Evolutionary conservation across 1,140 invertebrate genomes (phyloP).

Genomic region (Zaprionus capensis): DNA sequence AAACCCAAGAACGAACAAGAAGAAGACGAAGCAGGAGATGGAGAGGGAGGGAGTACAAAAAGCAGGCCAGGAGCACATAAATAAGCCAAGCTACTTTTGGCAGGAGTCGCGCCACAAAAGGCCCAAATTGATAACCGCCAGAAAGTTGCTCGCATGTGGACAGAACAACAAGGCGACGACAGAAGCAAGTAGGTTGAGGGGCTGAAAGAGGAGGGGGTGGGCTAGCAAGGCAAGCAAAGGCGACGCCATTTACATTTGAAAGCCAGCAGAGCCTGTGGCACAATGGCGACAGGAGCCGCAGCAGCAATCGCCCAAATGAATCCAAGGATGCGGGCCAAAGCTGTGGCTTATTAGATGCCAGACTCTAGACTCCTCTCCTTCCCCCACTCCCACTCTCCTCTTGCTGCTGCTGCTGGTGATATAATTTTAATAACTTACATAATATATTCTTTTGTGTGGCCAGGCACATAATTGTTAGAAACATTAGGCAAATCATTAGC

Average conservation of each 20-base stretch:
- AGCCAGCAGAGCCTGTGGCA: slow-evolving; percentile 57
- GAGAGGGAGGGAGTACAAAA: slow-evolving; percentile 25
- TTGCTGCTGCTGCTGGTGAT: slow-evolving; percentile 63
- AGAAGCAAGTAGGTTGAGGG: not conserved
- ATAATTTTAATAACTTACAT: slow-evolving; percentile 82
- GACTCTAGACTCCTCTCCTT: not conserved
- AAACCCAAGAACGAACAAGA: slow-evolving; percentile 38
- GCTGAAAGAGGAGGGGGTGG: not conserved
- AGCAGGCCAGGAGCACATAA: slow-evolving; percentile 67
- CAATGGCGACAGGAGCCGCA: slow-evolving; percentile 33
- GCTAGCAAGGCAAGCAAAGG: slow-evolving; percentile 29
- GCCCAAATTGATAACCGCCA: slow-evolving; percentile 78
- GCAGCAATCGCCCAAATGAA: slow-evolving; percentile 21
- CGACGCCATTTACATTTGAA: slow-evolving; percentile 79
- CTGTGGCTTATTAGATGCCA: slow-evolving; percentile 68
- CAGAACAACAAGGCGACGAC: slow-evolving; percentile 44
- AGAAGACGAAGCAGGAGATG: not conserved
- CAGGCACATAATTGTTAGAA: slow-evolving; percentile 80
- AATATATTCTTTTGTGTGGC: slow-evolving; percentile 80
- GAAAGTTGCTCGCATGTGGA: slow-evolving; percentile 61
- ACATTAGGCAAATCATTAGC: slow-evolving; percentile 82
- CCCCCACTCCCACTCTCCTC: slow-evolving; percentile 22
- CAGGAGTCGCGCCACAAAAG: slow-evolving; percentile 57
- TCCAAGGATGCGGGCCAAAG: slow-evolving; percentile 40
- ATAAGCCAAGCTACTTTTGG: slow-evolving; percentile 55